Conservation (phyloP, 2,113 vertebrate species). For the Pachycephala philippinensis region DNA sequence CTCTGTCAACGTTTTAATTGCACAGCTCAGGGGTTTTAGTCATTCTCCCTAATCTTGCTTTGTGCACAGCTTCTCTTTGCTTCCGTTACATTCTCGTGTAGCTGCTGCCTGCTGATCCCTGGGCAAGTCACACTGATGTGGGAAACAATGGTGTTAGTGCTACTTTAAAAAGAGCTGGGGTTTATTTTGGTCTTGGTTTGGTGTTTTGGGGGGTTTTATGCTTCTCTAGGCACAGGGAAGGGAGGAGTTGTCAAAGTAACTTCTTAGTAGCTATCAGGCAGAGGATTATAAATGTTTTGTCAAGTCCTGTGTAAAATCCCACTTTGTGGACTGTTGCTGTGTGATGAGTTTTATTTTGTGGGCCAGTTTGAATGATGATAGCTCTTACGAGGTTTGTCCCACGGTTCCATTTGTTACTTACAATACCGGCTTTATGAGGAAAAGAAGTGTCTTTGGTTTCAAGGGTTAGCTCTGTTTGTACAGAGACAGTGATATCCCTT, state of each 20-base stretch:
- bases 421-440: background rate
- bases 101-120: background rate
- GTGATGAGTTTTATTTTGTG: background rate
- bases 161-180: background rate
- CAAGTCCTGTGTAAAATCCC: background rate
- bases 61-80: background rate
- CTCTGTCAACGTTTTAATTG: background rate
- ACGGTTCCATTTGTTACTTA: background rate
- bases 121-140: background rate
- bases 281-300: background rate
- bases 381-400: background rate
- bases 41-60: background rate
- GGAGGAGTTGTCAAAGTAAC: background rate
- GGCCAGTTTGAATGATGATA: background rate
- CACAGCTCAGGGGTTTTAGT: background rate
- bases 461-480: background rate
- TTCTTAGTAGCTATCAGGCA: background rate
- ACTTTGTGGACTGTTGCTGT: background rate
- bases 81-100: background rate
- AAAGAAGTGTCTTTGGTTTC: conserved; percentile 12
- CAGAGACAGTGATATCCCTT: background rate
- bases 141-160: background rate
- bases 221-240: background rate
- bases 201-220: accelerated
- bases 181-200: background rate